A percentile compares a stretch with the other conserved stretches of the same genome.
Evolutionary conservation across 2,888 invertebrate species (phyloP).

Genomic region (Anarsia innoxiella): DNA sequence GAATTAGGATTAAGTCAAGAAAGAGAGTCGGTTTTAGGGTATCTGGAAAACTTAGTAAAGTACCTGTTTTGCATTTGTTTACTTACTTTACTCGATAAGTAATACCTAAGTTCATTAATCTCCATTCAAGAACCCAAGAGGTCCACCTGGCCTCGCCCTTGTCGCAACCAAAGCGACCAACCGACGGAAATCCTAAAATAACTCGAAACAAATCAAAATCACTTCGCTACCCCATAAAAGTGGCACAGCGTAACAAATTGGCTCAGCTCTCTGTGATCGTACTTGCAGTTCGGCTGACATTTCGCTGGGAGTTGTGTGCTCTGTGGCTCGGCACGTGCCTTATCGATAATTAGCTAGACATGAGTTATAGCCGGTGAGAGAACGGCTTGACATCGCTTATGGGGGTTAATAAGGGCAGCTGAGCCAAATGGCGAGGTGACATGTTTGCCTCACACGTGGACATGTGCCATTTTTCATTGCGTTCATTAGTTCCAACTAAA

Average conservation of each 20-base stretch:
- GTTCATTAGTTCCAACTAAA: slow-evolving; percentile 5
- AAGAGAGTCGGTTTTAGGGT: too few relatives aligned
- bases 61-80: too few relatives aligned
- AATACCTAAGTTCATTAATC: too few relatives aligned
- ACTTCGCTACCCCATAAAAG: slow-evolving; percentile 34
- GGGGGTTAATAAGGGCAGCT: slow-evolving; percentile 63
- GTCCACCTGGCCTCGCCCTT: slow-evolving; percentile 2
- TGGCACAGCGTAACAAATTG: slow-evolving; percentile 51
- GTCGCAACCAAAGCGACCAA: slow-evolving; percentile 2
- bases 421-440: slow-evolving; percentile 22
- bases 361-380: slow-evolving; percentile 60
- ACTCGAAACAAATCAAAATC: slow-evolving; percentile 41
- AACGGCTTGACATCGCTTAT: slow-evolving; percentile 41
- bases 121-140: too few relatives aligned
- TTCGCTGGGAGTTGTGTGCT: slow-evolving; percentile 18
- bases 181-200: slow-evolving; percentile 51
- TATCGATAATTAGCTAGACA: slow-evolving; percentile 54
- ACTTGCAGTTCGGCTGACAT: slow-evolving; percentile 19
- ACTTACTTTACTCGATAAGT: too few relatives aligned
- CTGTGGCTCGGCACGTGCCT: slow-evolving; percentile 29
- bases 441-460: slow-evolving; percentile 5
- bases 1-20: too few relatives aligned
- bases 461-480: slow-evolving; percentile 18
- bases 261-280: slow-evolving; percentile 13
- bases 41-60: too few relatives aligned